Base-by-base conservation (phyloP, 2,888 invertebrate genomes). In the Aphidius colemani region DNA sequence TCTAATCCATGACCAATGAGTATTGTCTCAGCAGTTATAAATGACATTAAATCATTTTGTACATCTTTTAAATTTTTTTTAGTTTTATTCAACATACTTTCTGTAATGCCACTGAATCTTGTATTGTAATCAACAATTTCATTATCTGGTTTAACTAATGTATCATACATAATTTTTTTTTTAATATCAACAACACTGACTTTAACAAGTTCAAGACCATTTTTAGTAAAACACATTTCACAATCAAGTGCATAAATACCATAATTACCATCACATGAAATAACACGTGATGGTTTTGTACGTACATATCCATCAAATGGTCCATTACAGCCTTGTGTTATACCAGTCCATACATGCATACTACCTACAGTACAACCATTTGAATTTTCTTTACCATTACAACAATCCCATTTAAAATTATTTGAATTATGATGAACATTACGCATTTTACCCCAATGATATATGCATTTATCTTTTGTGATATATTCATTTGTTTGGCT, bases 1-100 rank as follows among this genome's bases (percentile, higher is more conserved):
- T 98, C 97, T 70, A 99, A 85, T 18, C 93, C 94, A 83, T 99
- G 99, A 0, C 99, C 99, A 66, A 99, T 90, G 6, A 99, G 85
- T 63, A 99, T 93, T 6, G 97, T 94, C 66, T 94, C 90, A 7
- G 89, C 88, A 66, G 88, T 88, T 67, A 96, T 88, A 69, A 96
- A 88, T 69, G 89, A 88, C 77, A 94, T 86, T 64, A 99, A 85
- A 73, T 95, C 94, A 65, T 89, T 89, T 80, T 97, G 98, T 56
- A 96, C 94, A 76, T 94, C 90, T 69, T 84, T 81, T 56, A 96
- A 84, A 60, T 88, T 89, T 83, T 91, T 92, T 0, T 85, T 85
- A 40, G 87, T 83, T 76, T 81, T 80, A 67, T 86, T 73, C 67
- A 93, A 84, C 68, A 89, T 87, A 66, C 87, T 86, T 9, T 85